Conservation (phyloP, 2,888 invertebrate species). For the Tethea ocularis region DNA sequence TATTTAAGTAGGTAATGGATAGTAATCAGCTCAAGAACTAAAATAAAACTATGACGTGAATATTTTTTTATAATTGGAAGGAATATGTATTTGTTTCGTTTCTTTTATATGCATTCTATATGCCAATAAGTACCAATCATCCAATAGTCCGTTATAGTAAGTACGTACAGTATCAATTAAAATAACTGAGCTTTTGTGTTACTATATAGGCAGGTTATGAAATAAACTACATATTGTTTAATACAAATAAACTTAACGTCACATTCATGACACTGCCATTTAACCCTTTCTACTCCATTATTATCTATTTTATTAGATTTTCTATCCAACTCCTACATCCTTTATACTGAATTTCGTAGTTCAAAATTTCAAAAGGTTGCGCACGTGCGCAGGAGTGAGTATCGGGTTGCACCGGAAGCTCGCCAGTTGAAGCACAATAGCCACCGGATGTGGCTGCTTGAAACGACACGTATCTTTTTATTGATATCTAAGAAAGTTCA, state of each 20-base stretch:
- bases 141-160: too few species aligned
- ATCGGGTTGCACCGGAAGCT: conserved; percentile 82
- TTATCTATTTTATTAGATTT: conserved; percentile 32
- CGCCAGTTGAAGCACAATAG: conserved; percentile 76
- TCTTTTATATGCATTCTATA: too few species aligned
- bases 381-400: conserved; percentile 83
- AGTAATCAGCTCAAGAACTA: too few species aligned
- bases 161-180: too few species aligned
- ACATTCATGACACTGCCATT: conserved; percentile 12
- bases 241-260: neutral
- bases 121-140: too few species aligned
- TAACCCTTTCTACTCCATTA: conserved; percentile 5
- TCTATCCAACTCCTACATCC: conserved; percentile 41
- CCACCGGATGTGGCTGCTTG: conserved; percentile 81
- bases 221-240: neutral
- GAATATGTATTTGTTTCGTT: too few species aligned
- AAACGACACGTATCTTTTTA: conserved; percentile 82
- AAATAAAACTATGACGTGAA: too few species aligned
- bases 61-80: too few species aligned
- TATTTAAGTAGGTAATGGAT: too few species aligned
- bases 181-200: neutral
- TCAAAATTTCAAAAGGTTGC: conserved; percentile 77
- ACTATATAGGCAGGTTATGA: neutral
- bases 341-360: conserved; percentile 68
- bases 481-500: conserved; percentile 80